These are phyloP conservation scores for Nymphalis urticae DNA, from an alignment of 2,888 invertebrate species.

Conservation along the genomic window DNA sequence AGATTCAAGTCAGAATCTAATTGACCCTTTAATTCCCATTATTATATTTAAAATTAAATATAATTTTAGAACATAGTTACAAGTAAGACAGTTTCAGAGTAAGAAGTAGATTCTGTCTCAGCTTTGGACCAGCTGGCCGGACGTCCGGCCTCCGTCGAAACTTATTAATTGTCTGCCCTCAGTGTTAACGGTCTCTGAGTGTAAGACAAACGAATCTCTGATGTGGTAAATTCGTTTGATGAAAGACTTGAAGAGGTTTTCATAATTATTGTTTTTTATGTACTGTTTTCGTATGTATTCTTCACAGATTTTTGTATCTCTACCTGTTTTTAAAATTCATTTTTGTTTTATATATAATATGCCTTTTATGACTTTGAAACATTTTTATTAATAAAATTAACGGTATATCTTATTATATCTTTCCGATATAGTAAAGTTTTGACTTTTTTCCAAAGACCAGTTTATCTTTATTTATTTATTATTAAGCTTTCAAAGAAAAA, in stretches of 20 bases:
- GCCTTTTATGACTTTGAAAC: no score
- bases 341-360: no score
- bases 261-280: not conserved
- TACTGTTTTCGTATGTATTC: not conserved
- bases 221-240: slow-evolving; percentile 2
- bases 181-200: slow-evolving; percentile 14
- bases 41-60: not conserved
- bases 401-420: no score
- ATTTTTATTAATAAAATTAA: no score
- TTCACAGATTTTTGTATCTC: no score
- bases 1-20: not conserved
- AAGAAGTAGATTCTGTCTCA: slow-evolving; percentile 2
- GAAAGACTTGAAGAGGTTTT: not conserved
- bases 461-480: no score
- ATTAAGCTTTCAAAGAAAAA: no score
- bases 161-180: slow-evolving; percentile 69
- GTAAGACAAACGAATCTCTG: slow-evolving; percentile 3
- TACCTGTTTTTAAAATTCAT: no score
- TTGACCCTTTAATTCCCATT: not conserved
- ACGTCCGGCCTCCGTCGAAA: slow-evolving; percentile 61
- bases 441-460: no score
- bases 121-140: slow-evolving; percentile 45
- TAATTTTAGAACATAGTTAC: not conserved
- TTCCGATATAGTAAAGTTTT: no score
- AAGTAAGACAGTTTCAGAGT: slow-evolving; percentile 3